A percentile compares a stretch with the other conserved stretches of the same genome.
Evolutionary conservation across 2,113 vertebrate species (phyloP).

Genomic region (Barnardius zonarius): DNA sequence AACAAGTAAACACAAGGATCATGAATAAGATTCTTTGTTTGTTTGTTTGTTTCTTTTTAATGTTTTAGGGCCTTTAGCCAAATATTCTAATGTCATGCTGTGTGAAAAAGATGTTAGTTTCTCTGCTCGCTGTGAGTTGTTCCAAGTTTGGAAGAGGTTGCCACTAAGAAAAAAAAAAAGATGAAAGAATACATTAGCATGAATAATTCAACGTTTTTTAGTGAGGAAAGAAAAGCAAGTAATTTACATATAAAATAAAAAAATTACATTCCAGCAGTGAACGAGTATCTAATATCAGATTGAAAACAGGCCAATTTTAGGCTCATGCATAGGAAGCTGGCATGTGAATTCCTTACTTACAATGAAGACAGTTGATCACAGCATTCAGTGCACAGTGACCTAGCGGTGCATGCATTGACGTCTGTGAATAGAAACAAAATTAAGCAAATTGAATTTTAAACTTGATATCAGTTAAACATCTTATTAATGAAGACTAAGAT

Average conservation of each 20-base stretch:
- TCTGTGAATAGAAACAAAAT: neutral
- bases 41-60: constrained; percentile 8
- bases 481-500: neutral
- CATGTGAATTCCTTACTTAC: neutral
- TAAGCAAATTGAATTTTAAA: neutral
- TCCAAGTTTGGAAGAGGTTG: constrained; percentile 44
- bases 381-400: neutral
- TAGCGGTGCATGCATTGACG: neutral
- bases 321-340: neutral
- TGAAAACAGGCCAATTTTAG: neutral
- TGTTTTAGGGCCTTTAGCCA: constrained; percentile 47
- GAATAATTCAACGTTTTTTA: neutral
- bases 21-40: neutral
- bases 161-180: neutral
- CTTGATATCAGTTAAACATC: neutral
- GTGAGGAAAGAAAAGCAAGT: constrained; percentile 6
- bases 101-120: constrained; percentile 55
- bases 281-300: neutral
- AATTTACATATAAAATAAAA: constrained; percentile 48
- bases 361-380: neutral
- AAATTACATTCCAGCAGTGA: neutral
- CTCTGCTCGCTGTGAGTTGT: constrained; percentile 46
- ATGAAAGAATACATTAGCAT: constrained; percentile 9
- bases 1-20: constrained; percentile 21
- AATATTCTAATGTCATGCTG: constrained; percentile 34